phyloP scores from a whole-genome alignment of 1,140 invertebrate genomes.

The Leptestheria dahalacensis region DNA sequence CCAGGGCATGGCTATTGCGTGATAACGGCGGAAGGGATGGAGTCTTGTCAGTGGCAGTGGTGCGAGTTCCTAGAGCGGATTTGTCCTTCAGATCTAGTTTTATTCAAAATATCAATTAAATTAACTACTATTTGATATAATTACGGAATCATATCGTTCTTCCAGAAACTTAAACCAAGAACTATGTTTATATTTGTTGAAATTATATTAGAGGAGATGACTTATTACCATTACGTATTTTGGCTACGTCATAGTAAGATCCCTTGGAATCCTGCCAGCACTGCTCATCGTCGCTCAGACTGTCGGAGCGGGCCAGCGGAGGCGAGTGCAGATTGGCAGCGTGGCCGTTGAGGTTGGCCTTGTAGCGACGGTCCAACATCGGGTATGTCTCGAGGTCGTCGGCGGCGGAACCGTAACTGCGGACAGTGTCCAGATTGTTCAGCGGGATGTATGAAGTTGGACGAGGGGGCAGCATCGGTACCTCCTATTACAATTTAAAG shows the following conservation, averaged over 20 bases:
- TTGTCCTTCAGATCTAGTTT: too few species aligned
- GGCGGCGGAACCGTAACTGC: constrained; percentile 81
- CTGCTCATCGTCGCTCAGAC: constrained; percentile 48
- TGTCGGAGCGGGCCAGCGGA: constrained; percentile 42
- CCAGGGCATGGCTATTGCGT: background rate
- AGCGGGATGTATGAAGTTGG: constrained; percentile 69
- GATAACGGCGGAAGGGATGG: too few species aligned
- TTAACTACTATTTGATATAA: too few species aligned
- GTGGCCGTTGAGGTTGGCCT: constrained; percentile 38
- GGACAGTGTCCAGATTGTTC: constrained; percentile 78
- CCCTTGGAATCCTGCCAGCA: constrained; percentile 55
- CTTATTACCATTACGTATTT: constrained; percentile 34
- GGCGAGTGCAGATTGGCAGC: constrained; percentile 70
- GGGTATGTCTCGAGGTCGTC: constrained; percentile 82
- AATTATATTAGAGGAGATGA: background rate
- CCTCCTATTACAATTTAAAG: constrained; percentile 25
- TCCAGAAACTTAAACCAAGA: too few species aligned
- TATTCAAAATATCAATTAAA: too few species aligned
- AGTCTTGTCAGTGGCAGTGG: too few species aligned
- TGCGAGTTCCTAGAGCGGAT: too few species aligned
- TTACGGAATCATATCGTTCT: too few species aligned
- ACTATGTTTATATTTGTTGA: too few species aligned
- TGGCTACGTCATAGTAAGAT: constrained; percentile 55
- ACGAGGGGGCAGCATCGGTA: constrained; percentile 46
- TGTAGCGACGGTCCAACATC: constrained; percentile 22